Conservation (phyloP, 2,113 vertebrate genomes). For the Columba janthina region DNA sequence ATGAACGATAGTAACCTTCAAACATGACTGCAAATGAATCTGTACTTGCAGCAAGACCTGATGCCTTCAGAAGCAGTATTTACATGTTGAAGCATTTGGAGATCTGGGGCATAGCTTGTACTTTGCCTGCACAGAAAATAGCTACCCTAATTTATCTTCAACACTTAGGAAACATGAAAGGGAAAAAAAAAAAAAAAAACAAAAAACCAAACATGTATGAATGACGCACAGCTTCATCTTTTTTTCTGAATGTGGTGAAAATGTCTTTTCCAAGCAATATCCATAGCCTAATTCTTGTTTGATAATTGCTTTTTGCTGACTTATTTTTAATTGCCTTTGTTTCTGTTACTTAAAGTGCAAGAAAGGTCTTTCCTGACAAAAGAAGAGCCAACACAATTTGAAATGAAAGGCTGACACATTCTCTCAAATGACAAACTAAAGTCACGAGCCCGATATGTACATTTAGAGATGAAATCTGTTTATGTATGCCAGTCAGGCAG, state of each 20-base stretch:
- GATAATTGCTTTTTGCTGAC: slow-evolving; percentile 19
- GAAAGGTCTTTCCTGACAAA: slow-evolving; percentile 40
- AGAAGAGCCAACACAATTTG: background rate
- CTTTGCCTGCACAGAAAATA: slow-evolving; percentile 27
- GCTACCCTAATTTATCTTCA: slow-evolving; percentile 41
- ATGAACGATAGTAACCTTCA: slow-evolving; percentile 59
- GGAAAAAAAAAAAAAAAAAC: too few species aligned
- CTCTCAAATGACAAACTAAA: background rate
- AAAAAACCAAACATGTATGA: background rate
- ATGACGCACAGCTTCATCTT: slow-evolving; percentile 32
- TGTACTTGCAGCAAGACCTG: slow-evolving; percentile 29
- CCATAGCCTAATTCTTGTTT: background rate
- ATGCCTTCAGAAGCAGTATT: slow-evolving; percentile 44
- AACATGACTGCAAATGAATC: slow-evolving; percentile 47
- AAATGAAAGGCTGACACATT: slow-evolving; percentile 52
- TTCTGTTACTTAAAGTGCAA: background rate
- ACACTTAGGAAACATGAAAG: slow-evolving; percentile 32
- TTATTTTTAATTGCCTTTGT: slow-evolving; percentile 35
- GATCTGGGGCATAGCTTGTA: slow-evolving; percentile 45
- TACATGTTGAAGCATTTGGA: slow-evolving; percentile 22
- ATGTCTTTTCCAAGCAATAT: slow-evolving; percentile 13
- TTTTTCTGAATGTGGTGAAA: background rate
- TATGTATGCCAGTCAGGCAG: background rate
- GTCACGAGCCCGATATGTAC: background rate
- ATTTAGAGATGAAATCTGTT: background rate